Conservation (phyloP, 2,797 vertebrate species). For the Chromis chromis region DNA sequence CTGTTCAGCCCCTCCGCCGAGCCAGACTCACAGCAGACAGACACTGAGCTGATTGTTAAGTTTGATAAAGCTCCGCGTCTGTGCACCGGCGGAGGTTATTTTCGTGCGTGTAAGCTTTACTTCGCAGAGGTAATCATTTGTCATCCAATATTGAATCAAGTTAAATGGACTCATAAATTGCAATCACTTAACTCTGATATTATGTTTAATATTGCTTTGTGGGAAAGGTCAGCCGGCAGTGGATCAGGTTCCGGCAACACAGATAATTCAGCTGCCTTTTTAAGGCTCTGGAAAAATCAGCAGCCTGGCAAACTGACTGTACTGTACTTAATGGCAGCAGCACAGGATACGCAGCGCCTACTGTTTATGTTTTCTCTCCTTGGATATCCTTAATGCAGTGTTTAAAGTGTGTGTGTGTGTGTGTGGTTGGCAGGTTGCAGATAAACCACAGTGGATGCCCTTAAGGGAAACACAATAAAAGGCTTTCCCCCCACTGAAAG, state of each 20-base stretch:
- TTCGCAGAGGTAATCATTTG: conserved; percentile 70
- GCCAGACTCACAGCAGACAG: conserved; percentile 66
- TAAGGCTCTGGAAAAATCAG: conserved; percentile 64
- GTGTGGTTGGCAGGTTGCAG: conserved; percentile 69
- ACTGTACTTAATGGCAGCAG: conserved; percentile 52
- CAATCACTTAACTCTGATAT: conserved; percentile 78
- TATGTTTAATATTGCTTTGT: conserved; percentile 76
- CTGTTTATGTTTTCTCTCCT: conserved; percentile 67
- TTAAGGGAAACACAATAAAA: conserved; percentile 79
- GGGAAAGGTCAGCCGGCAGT: conserved; percentile 74
- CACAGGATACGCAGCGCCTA: conserved; percentile 38
- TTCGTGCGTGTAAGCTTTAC: conserved; percentile 63
- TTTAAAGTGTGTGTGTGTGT: conserved; percentile 47
- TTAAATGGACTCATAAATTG: conserved; percentile 80
- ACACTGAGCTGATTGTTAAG: conserved; percentile 73
- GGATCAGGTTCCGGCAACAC: conserved; percentile 66
- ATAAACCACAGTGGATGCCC: conserved; percentile 75
- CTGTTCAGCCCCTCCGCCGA: conserved; percentile 60
- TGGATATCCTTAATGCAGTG: conserved; percentile 73
- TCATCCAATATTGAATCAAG: conserved; percentile 77
- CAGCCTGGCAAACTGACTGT: conserved; percentile 43
- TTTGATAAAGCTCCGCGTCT: conserved; percentile 68
- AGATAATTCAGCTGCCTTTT: conserved; percentile 73
- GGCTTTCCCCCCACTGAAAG: conserved; percentile 67
- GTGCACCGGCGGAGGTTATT: conserved; percentile 47